A percentile compares a stretch with the other conserved stretches of the same genome.
phyloP scores from a whole-genome alignment of 2,113 vertebrate genomes.

The Aptenodytes patagonicus region DNA sequence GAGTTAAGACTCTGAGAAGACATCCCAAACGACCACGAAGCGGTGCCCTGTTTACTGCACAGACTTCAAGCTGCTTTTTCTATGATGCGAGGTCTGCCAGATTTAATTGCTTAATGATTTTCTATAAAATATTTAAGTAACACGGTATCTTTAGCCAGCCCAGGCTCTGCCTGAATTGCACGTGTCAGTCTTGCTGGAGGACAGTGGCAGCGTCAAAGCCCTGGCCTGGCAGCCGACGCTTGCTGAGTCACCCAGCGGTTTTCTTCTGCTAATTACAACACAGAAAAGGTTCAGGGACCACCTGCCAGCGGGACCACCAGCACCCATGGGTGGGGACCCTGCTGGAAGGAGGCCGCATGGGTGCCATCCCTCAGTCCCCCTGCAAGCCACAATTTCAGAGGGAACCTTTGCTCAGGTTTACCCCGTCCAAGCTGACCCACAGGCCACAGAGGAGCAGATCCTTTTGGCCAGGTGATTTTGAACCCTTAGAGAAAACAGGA shows the following conservation, averaged over 20 bases:
- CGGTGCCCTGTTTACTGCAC: background rate
- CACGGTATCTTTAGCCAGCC: background rate
- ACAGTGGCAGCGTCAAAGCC: background rate
- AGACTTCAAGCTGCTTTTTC: background rate
- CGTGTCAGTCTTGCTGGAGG: background rate
- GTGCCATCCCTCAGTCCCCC: background rate
- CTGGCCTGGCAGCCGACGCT: rapidly evolving
- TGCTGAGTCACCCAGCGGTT: slow-evolving; percentile 14
- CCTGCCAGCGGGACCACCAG: rapidly evolving
- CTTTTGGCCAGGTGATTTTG: background rate
- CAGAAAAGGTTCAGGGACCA: background rate
- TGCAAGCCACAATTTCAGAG: rapidly evolving
- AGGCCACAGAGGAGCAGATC: rapidly evolving
- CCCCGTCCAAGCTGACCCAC: background rate
- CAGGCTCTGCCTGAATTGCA: background rate
- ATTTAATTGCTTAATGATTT: slow-evolving; percentile 40
- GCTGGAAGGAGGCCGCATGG: rapidly evolving
- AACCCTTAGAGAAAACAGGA: background rate
- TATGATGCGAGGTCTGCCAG: background rate
- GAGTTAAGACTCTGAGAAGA: slow-evolving; percentile 17
- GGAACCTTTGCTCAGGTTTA: background rate
- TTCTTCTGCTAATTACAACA: background rate
- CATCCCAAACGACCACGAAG: background rate
- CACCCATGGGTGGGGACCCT: background rate
- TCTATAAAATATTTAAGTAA: slow-evolving; percentile 9